phyloP scores from a whole-genome alignment of 2,113 vertebrate species.

The Heptranchias perlo region DNA sequence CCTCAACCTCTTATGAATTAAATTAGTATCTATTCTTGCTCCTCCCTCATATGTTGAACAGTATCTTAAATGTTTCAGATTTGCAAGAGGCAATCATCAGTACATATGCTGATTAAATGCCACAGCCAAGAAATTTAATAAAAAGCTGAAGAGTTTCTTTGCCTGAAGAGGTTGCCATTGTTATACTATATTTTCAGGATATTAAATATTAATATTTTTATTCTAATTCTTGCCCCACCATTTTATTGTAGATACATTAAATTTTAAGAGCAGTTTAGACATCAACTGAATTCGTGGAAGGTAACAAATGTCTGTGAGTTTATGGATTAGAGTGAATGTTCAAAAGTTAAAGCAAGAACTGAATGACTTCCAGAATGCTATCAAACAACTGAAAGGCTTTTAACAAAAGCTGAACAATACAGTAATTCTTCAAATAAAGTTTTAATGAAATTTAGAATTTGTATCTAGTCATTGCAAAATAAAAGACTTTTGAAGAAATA shows the following conservation, averaged over 20 bases:
- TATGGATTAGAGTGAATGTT: not conserved
- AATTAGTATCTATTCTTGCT: slow-evolving; percentile 2
- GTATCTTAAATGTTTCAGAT: slow-evolving; percentile 24
- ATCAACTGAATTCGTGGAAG: not conserved
- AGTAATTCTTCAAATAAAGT: not conserved
- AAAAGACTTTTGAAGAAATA: not conserved
- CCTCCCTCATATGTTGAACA: slow-evolving; percentile 20
- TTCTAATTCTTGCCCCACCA: not conserved
- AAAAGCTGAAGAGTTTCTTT: slow-evolving; percentile 21
- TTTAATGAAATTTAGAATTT: not conserved
- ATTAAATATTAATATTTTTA: slow-evolving; percentile 7
- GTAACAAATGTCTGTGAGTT: not conserved
- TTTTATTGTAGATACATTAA: not conserved
- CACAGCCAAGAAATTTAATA: slow-evolving; percentile 31
- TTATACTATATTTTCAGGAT: slow-evolving; percentile 16
- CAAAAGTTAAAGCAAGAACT: slow-evolving; percentile 19
- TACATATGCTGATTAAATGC: slow-evolving; percentile 29
- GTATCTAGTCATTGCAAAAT: not conserved
- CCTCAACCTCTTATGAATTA: slow-evolving; percentile 31
- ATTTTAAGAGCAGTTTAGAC: not conserved
- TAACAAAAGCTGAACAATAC: not conserved
- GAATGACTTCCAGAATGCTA: not conserved
- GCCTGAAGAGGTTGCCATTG: slow-evolving; percentile 27
- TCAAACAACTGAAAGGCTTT: not conserved
- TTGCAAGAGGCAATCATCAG: slow-evolving; percentile 11